Conservation (phyloP, 2,797 vertebrate species). For the Coccyzus lansbergi region DNA sequence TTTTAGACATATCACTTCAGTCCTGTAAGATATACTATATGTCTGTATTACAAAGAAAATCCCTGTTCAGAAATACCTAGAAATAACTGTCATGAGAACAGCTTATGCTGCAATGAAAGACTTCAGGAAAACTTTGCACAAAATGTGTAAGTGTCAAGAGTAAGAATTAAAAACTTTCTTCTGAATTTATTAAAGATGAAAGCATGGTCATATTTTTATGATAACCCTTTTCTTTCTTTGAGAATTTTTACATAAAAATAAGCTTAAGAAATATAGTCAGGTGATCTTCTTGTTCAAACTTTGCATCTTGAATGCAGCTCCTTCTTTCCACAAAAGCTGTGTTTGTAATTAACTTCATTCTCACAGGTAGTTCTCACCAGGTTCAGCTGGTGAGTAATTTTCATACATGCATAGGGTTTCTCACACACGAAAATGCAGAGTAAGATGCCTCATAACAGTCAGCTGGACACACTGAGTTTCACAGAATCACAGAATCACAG, state of each 20-base stretch:
- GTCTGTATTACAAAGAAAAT: neutral
- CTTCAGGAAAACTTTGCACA: neutral
- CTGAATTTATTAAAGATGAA: neutral
- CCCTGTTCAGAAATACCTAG: neutral
- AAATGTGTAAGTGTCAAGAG: neutral
- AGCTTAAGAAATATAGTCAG: neutral
- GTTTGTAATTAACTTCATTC: neutral
- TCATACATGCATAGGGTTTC: neutral
- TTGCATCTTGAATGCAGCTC: neutral
- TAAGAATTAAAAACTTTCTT: neutral
- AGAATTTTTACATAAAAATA: neutral
- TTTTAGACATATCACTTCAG: neutral
- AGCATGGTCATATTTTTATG: neutral
- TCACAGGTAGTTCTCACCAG: neutral
- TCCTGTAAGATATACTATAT: neutral
- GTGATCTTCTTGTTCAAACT: neutral
- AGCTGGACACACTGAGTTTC: neutral
- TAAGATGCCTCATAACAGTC: neutral
- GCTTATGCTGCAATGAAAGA: neutral
- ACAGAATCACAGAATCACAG: too few relatives aligned
- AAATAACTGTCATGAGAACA: neutral
- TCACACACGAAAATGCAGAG: neutral
- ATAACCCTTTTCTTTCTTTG: neutral
- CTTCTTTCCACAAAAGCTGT: neutral
- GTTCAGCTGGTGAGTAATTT: neutral